Percentiles rank a stretch among this genome's conserved stretches.
Evolutionary conservation across 2,113 vertebrate species (phyloP).

Genomic region (Thamnophis sirtalis): DNA sequence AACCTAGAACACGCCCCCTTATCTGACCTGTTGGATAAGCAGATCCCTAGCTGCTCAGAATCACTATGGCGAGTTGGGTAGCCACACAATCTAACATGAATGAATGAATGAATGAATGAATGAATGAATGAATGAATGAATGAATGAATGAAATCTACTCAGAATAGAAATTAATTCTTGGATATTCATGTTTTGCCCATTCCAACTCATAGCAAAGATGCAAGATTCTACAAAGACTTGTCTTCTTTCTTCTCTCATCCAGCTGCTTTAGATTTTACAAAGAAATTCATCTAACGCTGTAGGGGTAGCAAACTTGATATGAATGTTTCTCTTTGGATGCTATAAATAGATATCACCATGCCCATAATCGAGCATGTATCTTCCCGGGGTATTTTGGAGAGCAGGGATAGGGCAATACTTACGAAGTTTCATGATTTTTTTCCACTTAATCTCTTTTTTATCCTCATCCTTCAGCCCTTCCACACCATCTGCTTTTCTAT

Average conservation of each 20-base stretch:
- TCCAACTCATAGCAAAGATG: too few relatives aligned
- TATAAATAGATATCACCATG: neutral
- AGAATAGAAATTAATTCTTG: too few relatives aligned
- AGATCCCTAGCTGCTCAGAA: neutral
- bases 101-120: neutral
- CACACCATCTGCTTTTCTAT: neutral
- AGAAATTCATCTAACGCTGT: neutral
- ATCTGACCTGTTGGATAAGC: neutral
- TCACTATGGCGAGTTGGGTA: neutral
- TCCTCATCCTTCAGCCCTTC: neutral
- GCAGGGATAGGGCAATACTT: neutral
- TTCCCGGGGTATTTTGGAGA: neutral
- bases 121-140: neutral
- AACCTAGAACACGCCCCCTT: neutral
- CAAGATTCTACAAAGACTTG: neutral
- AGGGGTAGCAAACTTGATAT: neutral
- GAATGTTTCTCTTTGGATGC: neutral
- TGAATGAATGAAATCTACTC: neutral
- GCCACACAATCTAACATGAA: neutral
- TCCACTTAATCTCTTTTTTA: too few relatives aligned
- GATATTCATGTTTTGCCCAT: neutral
- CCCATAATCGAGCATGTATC: neutral
- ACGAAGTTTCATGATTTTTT: neutral
- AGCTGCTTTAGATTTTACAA: neutral
- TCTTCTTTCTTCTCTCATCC: neutral